phyloP scores from a whole-genome alignment of 2,797 vertebrate species.

The Gallinago nigripennis region DNA sequence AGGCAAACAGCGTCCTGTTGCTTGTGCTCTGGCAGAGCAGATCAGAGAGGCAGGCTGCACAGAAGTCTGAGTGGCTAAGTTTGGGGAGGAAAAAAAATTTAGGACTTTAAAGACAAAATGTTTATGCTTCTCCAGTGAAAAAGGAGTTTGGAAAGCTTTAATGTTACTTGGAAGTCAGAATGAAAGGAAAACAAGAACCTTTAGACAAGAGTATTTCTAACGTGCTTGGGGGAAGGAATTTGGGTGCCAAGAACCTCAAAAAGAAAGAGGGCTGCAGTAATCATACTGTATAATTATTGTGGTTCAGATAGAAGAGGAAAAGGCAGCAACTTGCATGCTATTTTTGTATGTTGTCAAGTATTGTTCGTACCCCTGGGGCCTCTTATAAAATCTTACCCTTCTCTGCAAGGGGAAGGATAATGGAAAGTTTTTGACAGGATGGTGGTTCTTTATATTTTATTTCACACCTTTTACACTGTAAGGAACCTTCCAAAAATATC shows the following conservation, averaged over 20 bases:
- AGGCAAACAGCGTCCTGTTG: not conserved
- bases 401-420: not conserved
- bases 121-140: not conserved
- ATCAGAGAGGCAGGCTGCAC: not conserved
- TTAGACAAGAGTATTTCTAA: not conserved
- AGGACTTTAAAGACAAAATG: not conserved
- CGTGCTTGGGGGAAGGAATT: not conserved
- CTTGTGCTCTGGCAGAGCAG: not conserved
- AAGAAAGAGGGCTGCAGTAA: not conserved
- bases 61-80: not conserved
- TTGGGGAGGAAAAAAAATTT: not conserved
- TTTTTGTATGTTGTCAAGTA: not conserved
- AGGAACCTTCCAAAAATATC: not conserved
- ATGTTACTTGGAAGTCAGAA: not conserved
- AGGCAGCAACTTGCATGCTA: not conserved
- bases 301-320: not conserved
- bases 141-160: not conserved
- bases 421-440: not conserved
- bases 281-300: not conserved
- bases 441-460: not conserved
- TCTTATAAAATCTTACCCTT: not conserved
- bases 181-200: conserved; percentile 1
- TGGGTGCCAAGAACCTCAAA: not conserved
- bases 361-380: not conserved
- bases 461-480: not conserved